These are phyloP conservation scores for Saguinus imperator DNA, from an alignment of 2,113 vertebrate species.

Conservation along the genomic window DNA sequence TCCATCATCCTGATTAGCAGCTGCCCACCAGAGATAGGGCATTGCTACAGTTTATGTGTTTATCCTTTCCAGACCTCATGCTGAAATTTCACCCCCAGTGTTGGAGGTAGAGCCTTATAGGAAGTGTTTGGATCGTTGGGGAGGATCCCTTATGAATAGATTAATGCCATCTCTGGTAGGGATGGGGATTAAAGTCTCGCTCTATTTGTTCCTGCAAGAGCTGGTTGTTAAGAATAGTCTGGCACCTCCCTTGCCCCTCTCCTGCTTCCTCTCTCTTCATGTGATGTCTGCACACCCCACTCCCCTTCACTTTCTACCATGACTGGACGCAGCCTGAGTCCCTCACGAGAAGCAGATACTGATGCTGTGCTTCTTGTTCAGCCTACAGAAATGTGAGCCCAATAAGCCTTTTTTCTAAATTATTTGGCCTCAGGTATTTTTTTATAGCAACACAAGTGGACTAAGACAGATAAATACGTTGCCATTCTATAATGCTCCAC, in stretches of 20 bases:
- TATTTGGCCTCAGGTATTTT: neutral
- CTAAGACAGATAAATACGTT: neutral
- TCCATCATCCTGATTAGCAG: neutral
- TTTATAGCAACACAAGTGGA: neutral
- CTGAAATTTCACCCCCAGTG: neutral
- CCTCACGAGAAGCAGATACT: neutral
- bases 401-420: neutral
- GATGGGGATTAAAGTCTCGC: neutral
- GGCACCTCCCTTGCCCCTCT: neutral
- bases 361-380: neutral
- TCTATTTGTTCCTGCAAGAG: neutral
- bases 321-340: neutral
- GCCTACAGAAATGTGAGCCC: neutral
- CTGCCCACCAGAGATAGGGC: neutral
- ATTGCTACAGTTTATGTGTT: neutral
- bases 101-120: neutral
- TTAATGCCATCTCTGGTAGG: neutral
- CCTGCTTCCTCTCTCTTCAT: neutral
- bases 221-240: neutral
- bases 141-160: neutral
- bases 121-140: neutral
- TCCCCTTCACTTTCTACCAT: neutral
- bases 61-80: neutral
- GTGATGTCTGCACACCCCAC: neutral
- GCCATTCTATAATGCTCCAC: neutral